These are phyloP conservation scores for Jacana jacana DNA, from an alignment of 2,113 vertebrate species.

Conservation along the genomic window DNA sequence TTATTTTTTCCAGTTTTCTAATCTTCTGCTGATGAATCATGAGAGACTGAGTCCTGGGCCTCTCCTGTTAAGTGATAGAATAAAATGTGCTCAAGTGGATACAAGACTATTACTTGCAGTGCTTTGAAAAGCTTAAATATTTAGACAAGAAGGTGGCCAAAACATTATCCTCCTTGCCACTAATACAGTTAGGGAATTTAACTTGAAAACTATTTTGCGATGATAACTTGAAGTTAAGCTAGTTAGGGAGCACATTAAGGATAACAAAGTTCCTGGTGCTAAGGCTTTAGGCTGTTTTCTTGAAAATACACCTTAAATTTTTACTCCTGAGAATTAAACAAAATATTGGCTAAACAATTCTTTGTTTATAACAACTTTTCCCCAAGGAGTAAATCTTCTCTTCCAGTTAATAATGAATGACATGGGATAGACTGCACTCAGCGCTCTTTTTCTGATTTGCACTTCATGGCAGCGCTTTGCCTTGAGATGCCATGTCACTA, in stretches of 20 bases:
- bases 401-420: not conserved
- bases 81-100: not conserved
- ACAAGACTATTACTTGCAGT: not conserved
- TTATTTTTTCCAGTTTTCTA: not conserved
- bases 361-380: not conserved
- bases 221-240: not conserved
- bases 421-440: not conserved
- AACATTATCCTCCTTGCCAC: not conserved
- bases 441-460: not conserved
- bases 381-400: not conserved
- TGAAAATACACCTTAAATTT: not conserved
- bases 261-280: not conserved
- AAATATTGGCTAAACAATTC: not conserved
- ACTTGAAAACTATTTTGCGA: not conserved
- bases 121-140: not conserved
- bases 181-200: not conserved
- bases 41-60: not conserved
- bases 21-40: not conserved
- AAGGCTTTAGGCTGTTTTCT: not conserved
- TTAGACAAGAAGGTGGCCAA: not conserved
- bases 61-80: not conserved
- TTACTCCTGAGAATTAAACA: not conserved
- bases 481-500: not conserved
- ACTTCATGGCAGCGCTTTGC: not conserved
- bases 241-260: not conserved